Evolutionary conservation across 2,113 vertebrate species (phyloP).

Genomic region (Chauna torquata): DNA sequence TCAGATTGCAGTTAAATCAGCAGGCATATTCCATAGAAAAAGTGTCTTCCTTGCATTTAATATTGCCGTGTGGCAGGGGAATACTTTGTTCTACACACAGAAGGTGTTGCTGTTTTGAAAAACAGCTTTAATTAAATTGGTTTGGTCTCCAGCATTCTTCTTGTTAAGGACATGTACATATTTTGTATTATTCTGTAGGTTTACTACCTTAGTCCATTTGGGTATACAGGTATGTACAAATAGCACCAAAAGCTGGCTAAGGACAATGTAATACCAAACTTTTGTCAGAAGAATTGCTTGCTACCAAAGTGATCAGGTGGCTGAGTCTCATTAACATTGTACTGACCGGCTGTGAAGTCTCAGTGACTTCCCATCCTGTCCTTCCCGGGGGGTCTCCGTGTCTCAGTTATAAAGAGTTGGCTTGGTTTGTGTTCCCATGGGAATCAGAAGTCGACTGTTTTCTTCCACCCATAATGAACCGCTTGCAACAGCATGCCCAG

Average conservation of each 20-base stretch:
- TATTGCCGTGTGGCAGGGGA: background rate
- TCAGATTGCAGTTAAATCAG: background rate
- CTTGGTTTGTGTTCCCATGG: background rate
- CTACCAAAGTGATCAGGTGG: background rate
- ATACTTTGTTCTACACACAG: background rate
- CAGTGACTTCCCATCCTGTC: background rate
- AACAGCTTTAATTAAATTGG: background rate
- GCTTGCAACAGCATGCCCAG: background rate
- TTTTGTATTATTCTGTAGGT: background rate
- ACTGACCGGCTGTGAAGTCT: background rate
- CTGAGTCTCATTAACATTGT: rapidly evolving
- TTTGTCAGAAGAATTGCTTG: background rate
- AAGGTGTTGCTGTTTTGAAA: background rate
- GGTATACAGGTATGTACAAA: background rate
- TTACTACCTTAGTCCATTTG: background rate
- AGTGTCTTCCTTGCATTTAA: background rate
- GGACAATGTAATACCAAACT: background rate
- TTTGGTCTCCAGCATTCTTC: background rate
- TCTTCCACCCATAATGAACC: background rate
- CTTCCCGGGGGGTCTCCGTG: background rate
- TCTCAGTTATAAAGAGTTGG: background rate
- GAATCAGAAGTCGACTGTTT: background rate
- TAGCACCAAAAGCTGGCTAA: background rate
- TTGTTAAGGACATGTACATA: background rate
- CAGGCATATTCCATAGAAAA: background rate